Base-by-base conservation (phyloP, 2,797 vertebrate genomes). In the Meriones psammophilus region DNA sequence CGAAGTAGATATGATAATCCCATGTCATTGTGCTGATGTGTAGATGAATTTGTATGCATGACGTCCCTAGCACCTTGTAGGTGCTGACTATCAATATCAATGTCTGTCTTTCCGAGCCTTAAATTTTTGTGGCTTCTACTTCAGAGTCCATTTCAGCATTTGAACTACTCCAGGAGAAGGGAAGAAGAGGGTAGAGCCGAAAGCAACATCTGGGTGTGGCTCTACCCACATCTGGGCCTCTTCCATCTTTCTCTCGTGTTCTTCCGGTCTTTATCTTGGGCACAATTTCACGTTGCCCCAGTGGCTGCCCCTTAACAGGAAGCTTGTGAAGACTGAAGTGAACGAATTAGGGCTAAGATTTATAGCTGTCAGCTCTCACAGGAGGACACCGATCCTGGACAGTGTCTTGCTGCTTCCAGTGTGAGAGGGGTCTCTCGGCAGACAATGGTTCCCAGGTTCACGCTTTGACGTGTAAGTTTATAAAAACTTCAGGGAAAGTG, bases 401-500 rank as follows among this genome's bases (percentile, higher is more conserved):
- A 28, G 58, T 46, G 42, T 18, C 74, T 20, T 73, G 58, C 17
- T 80, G 22, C 22, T 86, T 89, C n/a, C 39, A 24, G 0, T 28
- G 17, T 64, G 18, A 68, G 8, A 24, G 28, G 76, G 73, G 26
- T 54, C 85, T 71, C 0, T 33, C 15, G 15, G 12, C 33, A 60
- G 50, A 26, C 77, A 76, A 36, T 39, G 62, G 56, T 58, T 77
- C 89, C 64, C 3, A 18, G 20, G 7, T 50, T 50, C 50, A 50
- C 50, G 50, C 50, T 50, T 50, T 50, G 8, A 50, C 50, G 1
- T 88, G 7, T 9, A 56, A 20, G 74, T 92, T 94, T 17, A 18
- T 89, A 54, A 64, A 73, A 77, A 95, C 17, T 26, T 88, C 14
- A 26, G 84, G 81, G 71, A 93, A 93, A 88, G 64, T 42, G 10